Conservation (phyloP, 92 coral and sea anemone genomes). For the Parazoanthus darwini region DNA sequence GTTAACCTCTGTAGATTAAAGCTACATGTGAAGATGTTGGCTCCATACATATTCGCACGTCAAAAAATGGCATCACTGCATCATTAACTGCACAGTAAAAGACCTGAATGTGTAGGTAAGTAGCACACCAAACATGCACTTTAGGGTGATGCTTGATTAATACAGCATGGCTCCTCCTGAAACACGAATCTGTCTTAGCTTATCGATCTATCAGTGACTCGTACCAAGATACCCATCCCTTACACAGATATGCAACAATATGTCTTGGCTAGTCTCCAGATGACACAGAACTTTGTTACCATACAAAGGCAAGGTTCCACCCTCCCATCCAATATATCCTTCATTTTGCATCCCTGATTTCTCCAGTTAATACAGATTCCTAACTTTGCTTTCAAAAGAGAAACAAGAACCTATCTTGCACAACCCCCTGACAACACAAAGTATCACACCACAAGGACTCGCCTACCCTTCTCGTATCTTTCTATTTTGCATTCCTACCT, state of each 20-base stretch:
- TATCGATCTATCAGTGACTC: too few species aligned
- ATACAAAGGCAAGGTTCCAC: not conserved
- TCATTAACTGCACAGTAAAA: too few species aligned
- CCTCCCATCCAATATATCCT: not conserved
- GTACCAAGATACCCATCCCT: not conserved
- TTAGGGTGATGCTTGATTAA: too few species aligned
- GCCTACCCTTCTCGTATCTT: not conserved
- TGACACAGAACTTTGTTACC: not conserved
- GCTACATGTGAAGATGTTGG: too few species aligned
- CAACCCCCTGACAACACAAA: not conserved
- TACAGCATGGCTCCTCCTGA: too few species aligned
- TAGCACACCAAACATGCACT: too few species aligned
- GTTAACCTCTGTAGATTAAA: too few species aligned
- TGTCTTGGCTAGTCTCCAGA: not conserved
- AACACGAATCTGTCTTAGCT: too few species aligned
- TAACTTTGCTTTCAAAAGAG: not conserved
- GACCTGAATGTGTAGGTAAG: too few species aligned
- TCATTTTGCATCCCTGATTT: not conserved
- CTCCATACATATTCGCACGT: too few species aligned
- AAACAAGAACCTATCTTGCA: not conserved
- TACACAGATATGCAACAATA: too few species aligned
- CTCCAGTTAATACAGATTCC: not conserved
- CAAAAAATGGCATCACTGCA: too few species aligned
- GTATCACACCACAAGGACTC: not conserved
- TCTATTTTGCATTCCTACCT: not conserved